Evolutionary conservation across 1,140 invertebrate species (phyloP), one percentile per base, ranked within the genome.

Genomic region (Zaprionus africanus): DNA sequence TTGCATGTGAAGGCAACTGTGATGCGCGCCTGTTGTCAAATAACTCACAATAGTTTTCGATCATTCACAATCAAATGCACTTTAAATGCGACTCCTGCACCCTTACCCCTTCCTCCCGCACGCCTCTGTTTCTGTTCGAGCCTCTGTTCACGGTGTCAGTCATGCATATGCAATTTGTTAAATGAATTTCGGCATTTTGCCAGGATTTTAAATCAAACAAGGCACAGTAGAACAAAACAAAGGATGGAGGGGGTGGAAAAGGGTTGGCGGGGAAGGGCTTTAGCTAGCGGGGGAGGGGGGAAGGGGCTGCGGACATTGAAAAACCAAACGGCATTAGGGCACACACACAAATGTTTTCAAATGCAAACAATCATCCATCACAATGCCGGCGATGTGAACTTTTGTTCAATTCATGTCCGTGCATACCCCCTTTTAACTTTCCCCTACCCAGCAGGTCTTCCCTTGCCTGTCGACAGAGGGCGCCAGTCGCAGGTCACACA

Each of bases 321-420:
- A 57, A 51, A 53, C 19, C 28, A 43, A 43, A 41, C 17, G 58
- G 75, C 49, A 78, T 82, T 75, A 68, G 80, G 54, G 58, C 62
- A 15, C 34, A 61, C 67, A 64, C 63, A 71, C 62, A 83, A 83
- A 83, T 88, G 83, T 80, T 87, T 83, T 67, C 62, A 54, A 80
- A 75, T 74, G 78, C 83, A 87, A 87, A 90, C 81, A 88, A 84
- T 79, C 84, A 88, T 88, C 84, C 78, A 88, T 88, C 84, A 88
- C 81, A 90, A 88, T 87, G 80, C 67, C 76, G 65, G 57, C 57
- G 34, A 83, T 54, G 34, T 78, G 69, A 78, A 74, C 67, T 86
- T 75, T 68, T 78, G 82, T 72, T 70, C 22, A 68, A 74, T 68
- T 68, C 68, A 67, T 63, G 61, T 78, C 31, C 59, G 60, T 66